Base-by-base conservation (phyloP, 1,140 invertebrate genomes). In the Heliothis subflexa region DNA sequence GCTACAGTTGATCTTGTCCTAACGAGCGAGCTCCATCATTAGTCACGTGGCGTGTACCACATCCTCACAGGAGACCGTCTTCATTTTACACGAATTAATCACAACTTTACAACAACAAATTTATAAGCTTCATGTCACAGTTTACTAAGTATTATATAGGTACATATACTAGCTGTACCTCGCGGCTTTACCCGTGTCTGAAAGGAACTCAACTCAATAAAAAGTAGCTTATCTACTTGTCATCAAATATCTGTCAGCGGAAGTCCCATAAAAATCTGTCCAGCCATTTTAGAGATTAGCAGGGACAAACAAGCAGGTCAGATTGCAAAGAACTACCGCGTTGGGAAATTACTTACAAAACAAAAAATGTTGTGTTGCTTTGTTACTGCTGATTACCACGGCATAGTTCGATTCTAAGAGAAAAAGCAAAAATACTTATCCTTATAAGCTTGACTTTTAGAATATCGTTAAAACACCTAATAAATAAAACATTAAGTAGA, bases 21-120 rank as follows among this genome's bases (percentile, higher is more conserved):
- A 9, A 55, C 54, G 54, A 55, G n/a, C 54, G 54, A 11, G 18
- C n/a, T 55, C 54, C 16, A 55, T 55, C 52, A 55, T 55, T 21
- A 55, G 16, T 55, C 54, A 55, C 18, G 54, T 55, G 18, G 54
- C 54, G 7, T 54, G 33, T 18, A 18, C 16, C 54, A 18, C 54
- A 11, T 55, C 16, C 18, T 55, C 16, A 55, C 54, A 55, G n/a
- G 11, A 55, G 54, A 7, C 54, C 54, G 18, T 55, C 54, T 21
- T 11, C 16, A 55, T 55, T 55, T 55, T 21, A 18, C 16, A 55
- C 18, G 18, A 11, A 55, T 55, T 55, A 55, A 55, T 55, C 54
- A 21, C 18, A 21, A 55, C n/a, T 55, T 18, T 55, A 55, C n/a
- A 52, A 14, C 12, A 14, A 52, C 13, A 3, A 2, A 52, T n/a